Percentiles rank a stretch among this genome's conserved stretches.
Evolutionary conservation across 2,888 invertebrate species (phyloP).

Genomic region (Stegophylla sp.): DNA sequence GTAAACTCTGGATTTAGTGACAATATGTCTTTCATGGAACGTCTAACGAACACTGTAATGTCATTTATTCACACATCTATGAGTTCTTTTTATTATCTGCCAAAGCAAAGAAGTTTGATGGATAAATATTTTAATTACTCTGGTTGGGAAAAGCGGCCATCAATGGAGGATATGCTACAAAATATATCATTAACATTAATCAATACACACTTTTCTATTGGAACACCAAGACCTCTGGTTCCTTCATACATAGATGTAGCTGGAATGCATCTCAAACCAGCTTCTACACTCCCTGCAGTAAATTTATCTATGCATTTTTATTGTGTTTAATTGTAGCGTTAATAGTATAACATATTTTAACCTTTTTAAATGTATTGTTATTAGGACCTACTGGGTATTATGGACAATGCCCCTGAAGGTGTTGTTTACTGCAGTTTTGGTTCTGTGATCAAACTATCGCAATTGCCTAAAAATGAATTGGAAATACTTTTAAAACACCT

Average conservation of each 20-base stretch:
- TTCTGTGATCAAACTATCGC: conserved; percentile 28
- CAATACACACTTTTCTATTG: conserved; percentile 50
- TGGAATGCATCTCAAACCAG: conserved; percentile 59
- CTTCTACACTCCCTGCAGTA: conserved; percentile 32
- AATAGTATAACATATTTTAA: background rate
- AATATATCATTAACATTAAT: conserved; percentile 55
- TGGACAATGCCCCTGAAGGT: conserved; percentile 26
- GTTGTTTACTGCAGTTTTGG: conserved; percentile 40
- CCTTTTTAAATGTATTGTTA: background rate
- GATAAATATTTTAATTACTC: conserved; percentile 52
- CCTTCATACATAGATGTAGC: conserved; percentile 59
- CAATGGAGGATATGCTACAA: conserved; percentile 35
- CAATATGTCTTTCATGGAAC: conserved; percentile 43
- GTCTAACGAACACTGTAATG: conserved; percentile 32
- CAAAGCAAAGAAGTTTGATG: conserved; percentile 35
- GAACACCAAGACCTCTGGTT: conserved; percentile 53
- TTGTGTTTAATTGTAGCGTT: background rate
- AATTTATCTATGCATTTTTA: background rate
- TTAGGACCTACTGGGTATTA: conserved; percentile 34
- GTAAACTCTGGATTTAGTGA: conserved; percentile 37
- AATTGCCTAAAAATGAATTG: conserved; percentile 31
- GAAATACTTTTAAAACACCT: conserved; percentile 22
- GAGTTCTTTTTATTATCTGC: conserved; percentile 32
- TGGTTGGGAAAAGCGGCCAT: conserved; percentile 36
- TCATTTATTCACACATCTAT: conserved; percentile 33